These are phyloP conservation scores for Steinernema feltiae DNA, from an alignment of 1,140 invertebrate species.

Conservation along the genomic window DNA sequence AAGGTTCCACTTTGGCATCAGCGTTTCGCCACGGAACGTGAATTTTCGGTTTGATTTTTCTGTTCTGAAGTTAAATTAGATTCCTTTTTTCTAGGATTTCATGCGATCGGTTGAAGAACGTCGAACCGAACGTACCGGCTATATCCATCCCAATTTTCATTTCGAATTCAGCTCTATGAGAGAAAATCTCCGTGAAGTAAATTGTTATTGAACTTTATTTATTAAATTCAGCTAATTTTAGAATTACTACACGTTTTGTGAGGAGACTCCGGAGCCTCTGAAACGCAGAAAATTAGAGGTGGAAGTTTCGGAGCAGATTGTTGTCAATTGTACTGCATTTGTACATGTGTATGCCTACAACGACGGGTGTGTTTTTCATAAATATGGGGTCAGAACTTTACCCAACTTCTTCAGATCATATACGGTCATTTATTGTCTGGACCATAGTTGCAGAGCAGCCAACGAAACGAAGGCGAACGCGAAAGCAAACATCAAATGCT, in stretches of 20 bases:
- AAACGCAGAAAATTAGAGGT: neutral
- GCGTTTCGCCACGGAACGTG: neutral
- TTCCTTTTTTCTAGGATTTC: neutral
- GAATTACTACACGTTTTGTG: neutral
- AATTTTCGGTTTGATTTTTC: neutral
- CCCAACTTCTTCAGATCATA: neutral
- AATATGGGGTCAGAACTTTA: neutral
- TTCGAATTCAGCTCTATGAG: neutral
- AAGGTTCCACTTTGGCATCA: neutral
- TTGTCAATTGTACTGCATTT: neutral
- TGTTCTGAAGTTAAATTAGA: neutral
- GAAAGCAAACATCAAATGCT: neutral
- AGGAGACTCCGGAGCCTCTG: neutral
- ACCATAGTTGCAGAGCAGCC: neutral
- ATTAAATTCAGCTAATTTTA: neutral
- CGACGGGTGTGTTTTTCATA: neutral
- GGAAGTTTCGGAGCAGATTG: neutral
- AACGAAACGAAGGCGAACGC: neutral
- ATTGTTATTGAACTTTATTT: neutral
- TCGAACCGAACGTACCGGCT: neutral
- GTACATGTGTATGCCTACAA: neutral
- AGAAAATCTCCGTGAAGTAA: slow-evolving; percentile 2
- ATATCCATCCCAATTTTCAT: neutral
- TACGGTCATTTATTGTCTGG: neutral
- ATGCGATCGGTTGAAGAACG: neutral